Evolutionary conservation across 1,140 invertebrate genomes (phyloP).

Genomic region (Zaprionus davidi): DNA sequence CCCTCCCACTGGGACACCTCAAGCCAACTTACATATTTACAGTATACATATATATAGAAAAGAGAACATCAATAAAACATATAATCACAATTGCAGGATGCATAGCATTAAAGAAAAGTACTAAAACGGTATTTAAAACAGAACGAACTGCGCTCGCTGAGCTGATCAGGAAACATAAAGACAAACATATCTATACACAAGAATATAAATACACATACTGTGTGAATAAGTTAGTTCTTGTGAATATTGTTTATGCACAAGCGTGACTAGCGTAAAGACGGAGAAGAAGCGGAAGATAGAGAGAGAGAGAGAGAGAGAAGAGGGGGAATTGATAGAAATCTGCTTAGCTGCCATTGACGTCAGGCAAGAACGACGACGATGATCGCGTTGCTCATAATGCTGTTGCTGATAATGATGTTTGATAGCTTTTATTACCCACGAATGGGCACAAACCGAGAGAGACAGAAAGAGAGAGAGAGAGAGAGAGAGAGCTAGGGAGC

Average conservation of each 20-base stretch:
- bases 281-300: not conserved
- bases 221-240: not conserved
- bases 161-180: not conserved
- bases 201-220: not conserved
- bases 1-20: too few relatives aligned
- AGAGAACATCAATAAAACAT: too few relatives aligned
- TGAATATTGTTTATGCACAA: constrained; percentile 3
- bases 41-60: too few relatives aligned
- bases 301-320: not conserved
- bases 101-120: not conserved
- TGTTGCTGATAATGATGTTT: not conserved
- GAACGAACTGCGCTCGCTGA: not conserved
- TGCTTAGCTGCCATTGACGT: not conserved
- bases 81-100: not conserved
- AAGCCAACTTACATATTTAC: too few relatives aligned
- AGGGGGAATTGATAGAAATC: not conserved
- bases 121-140: not conserved
- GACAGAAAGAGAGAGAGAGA: not conserved
- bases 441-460: not conserved
- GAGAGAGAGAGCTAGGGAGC: too few relatives aligned
- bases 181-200: not conserved
- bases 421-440: not conserved
- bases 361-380: not conserved
- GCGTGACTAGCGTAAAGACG: not conserved
- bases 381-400: not conserved